Evolutionary conservation across 1,140 invertebrate genomes (phyloP), one percentile per base, ranked within the genome.

Genomic region (Drosophila parabipectinata): DNA sequence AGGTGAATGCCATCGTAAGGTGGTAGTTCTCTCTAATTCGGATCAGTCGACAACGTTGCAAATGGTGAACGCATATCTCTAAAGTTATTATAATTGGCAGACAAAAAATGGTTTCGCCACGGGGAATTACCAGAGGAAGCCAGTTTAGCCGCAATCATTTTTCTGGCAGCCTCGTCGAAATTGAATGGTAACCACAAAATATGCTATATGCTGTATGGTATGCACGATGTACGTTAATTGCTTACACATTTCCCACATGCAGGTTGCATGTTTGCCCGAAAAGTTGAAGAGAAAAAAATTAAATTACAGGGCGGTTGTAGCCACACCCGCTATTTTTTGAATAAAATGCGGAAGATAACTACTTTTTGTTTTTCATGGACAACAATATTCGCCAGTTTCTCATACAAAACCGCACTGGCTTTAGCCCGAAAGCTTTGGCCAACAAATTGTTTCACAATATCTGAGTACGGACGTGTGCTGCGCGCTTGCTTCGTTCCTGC

Each of bases 61-160:
- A 73, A 83, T 69, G 78, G 59, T 66, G 69, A 78, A 83, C 74
- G 79, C 79, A 72, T 72, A 71, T 61, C 69, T 75, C 63, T 79
- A 71, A 79, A 69, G 26, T 28, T 28, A 28, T 28, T 28, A 28
- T 28, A 82, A 82, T 79, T 79, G 77, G 74, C 75, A 62, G 53
- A 48, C 18, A 52, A 76, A 56, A 76, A 66, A 78, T 76, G 62
- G 64, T 18, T 37, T 37, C 10, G 26, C 34, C 10, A 12, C 3
- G 48, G 60, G 18, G 45, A 44, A 15, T 18, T 18, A 44, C 41
- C 14, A 1, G 10, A 18, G 41, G n/a, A 15, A 15, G 15, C 41
- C n/a, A 44, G 41, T 55, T 14, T 37, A 12, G 10, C 10, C 34
- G 41, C 41, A 12, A 32, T 26, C 67, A 67, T 53, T 64, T 71